Conservation (phyloP, 1,140 invertebrate genomes). For the Drosophila kikkawai region DNA sequence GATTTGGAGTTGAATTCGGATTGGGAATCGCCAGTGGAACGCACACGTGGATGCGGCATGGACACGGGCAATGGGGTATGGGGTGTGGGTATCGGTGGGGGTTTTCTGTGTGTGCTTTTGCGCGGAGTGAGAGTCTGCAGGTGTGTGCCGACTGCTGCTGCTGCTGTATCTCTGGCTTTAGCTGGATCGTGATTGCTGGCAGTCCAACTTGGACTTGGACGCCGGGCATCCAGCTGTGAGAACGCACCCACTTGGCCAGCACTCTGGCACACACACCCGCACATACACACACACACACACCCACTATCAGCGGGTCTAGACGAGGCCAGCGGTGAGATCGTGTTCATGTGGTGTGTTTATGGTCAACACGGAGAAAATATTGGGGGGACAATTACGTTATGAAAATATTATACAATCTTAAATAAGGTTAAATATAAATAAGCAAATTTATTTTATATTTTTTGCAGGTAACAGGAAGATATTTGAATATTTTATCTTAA, state of each 20-base stretch:
- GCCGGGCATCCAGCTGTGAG: conserved; percentile 75
- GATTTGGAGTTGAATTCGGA: conserved; percentile 60
- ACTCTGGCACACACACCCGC: conserved; percentile 36
- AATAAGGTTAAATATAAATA: not conserved
- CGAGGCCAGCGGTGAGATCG: conserved; percentile 67
- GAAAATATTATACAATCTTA: not conserved
- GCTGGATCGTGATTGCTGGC: conserved; percentile 72
- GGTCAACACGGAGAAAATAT: conserved; percentile 18
- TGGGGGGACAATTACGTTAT: not conserved
- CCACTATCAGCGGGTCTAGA: conserved; percentile 58
- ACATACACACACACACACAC: conserved; percentile 54
- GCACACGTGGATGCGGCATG: conserved; percentile 67
- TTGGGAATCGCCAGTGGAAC: conserved; percentile 62
- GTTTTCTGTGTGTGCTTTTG: conserved; percentile 4
- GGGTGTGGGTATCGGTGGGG: not conserved
- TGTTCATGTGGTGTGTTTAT: conserved; percentile 45
- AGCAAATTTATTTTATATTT: too few relatives aligned
- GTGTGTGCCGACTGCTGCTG: conserved; percentile 51
- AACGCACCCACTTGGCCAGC: conserved; percentile 77
- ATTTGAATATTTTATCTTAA: too few relatives aligned
- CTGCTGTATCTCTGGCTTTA: conserved; percentile 19
- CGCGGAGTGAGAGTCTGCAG: conserved; percentile 52
- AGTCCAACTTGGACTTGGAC: conserved; percentile 52
- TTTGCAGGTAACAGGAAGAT: too few relatives aligned
- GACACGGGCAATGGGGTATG: conserved; percentile 1